These are phyloP conservation scores for Rousettus leschenaultii DNA, from an alignment of 2,113 vertebrate genomes.

Conservation along the genomic window DNA sequence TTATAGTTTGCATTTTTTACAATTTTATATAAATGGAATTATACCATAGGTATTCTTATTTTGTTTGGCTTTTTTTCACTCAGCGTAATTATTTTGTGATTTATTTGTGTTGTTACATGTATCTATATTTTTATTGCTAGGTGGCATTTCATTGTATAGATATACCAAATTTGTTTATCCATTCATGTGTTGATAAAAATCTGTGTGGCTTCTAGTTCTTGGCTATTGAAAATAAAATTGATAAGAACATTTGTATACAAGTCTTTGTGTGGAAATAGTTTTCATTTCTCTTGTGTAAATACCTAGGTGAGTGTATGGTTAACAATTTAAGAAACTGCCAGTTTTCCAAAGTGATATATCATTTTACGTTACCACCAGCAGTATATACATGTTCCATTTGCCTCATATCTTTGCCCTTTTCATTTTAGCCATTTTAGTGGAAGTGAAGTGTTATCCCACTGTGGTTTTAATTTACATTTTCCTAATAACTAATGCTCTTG, in stretches of 20 bases:
- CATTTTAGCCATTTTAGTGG: constrained; percentile 13
- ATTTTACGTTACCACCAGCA: constrained; percentile 10
- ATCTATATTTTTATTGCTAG: constrained; percentile 26
- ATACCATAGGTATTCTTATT: neutral
- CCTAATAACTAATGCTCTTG: neutral
- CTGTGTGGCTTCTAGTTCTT: constrained; percentile 12
- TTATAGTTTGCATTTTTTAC: constrained; percentile 18
- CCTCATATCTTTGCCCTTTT: constrained; percentile 13
- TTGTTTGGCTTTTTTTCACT: neutral
- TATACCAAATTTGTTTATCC: constrained; percentile 21
- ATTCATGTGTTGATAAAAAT: constrained; percentile 32
- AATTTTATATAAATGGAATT: constrained; percentile 33
- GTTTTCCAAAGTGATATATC: neutral
- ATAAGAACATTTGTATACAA: constrained; percentile 1
- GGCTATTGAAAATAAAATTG: constrained; percentile 58
- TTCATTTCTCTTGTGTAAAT: constrained; percentile 36
- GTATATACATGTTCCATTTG: neutral
- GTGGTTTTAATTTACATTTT: constrained; percentile 12
- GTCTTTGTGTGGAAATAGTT: constrained; percentile 22
- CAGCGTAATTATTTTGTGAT: neutral
- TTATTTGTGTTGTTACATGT: neutral
- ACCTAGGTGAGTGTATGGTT: neutral
- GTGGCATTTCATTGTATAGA: constrained; percentile 14
- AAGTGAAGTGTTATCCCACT: neutral
- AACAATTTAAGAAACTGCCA: constrained; percentile 8